Evolutionary conservation across 2,888 invertebrate genomes (phyloP), one percentile per base, ranked within the genome.

Genomic region (Anorthoa munda): DNA sequence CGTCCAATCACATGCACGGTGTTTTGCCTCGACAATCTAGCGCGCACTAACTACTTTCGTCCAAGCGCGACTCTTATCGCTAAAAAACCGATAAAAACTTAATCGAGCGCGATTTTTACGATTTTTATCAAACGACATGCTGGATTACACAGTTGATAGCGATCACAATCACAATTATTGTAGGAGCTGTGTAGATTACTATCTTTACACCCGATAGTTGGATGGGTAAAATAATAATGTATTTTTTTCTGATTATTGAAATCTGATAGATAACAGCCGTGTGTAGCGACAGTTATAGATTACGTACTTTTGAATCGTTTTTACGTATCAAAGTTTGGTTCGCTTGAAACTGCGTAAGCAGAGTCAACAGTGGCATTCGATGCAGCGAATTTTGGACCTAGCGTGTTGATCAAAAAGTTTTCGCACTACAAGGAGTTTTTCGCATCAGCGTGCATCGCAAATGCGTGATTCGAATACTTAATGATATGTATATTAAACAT

Each of bases 81-180:
- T 77, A 86, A 87, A 81, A 87, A 83, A 80, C 79, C 83, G 83
- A 82, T 86, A 92, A 84, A 81, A 79, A 88, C 90, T 91, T 94
- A 95, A 95, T 95, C 95, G 93, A 91, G 93, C 92, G 92, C 94
- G 94, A 94, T 95, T 96, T 95, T 95, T 95, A 95, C 94, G 95
- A 95, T 94, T 91, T 86, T 92, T 95, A 96, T 95, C 95, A 90
- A 84, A 90, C 90, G 95, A 96, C 95, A 96, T 92, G 95, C 89
- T 90, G 95, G 95, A 96, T 96, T 96, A 96, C 95, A 95, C 87
- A 92, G 81, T 76, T 89, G 95, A 95, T 96, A 95, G 88, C 89
- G 89, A 95, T 95, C 95, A 90, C 90, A 90, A 95, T 95, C 95
- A 90, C 90, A 90, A 90, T 90, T 90, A 90, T 88, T 90, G 89